These are phyloP conservation scores for Erynnis tages DNA, from an alignment of 2,888 invertebrate species.

Conservation along the genomic window DNA sequence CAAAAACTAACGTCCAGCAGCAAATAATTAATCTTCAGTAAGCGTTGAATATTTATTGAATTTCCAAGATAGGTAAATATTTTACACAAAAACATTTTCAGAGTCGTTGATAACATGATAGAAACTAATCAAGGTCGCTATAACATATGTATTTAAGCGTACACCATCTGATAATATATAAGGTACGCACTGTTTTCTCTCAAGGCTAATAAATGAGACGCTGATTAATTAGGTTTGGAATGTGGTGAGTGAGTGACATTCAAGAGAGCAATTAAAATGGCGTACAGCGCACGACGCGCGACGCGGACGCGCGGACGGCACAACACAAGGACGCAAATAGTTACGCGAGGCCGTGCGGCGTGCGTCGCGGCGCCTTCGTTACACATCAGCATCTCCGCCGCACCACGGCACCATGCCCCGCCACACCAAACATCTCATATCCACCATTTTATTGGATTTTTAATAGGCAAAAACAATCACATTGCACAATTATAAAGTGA, in stretches of 20 bases:
- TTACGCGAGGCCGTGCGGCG: conserved; percentile 73
- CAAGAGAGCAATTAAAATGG: conserved; percentile 62
- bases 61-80: background rate
- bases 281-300: conserved; percentile 44
- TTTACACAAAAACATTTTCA: background rate
- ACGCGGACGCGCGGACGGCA: conserved; percentile 40
- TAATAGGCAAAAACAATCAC: background rate
- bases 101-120: background rate
- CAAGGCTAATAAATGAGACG: conserved; percentile 27
- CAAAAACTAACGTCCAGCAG: background rate
- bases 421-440: background rate
- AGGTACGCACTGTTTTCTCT: conserved; percentile 21
- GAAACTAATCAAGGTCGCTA: background rate
- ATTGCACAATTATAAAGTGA: no score
- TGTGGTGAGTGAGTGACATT: conserved; percentile 65
- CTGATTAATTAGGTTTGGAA: conserved; percentile 47
- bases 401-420: background rate
- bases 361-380: conserved; percentile 49
- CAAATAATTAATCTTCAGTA: background rate
- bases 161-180: conserved; percentile 13
- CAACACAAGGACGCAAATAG: conserved; percentile 62
- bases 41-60: background rate
- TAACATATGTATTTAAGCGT: background rate
- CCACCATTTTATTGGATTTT: background rate
- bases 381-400: conserved; percentile 3